These are phyloP conservation scores for Vicugna pacos DNA, from an alignment of 2,113 vertebrate genomes.

Conservation along the genomic window DNA sequence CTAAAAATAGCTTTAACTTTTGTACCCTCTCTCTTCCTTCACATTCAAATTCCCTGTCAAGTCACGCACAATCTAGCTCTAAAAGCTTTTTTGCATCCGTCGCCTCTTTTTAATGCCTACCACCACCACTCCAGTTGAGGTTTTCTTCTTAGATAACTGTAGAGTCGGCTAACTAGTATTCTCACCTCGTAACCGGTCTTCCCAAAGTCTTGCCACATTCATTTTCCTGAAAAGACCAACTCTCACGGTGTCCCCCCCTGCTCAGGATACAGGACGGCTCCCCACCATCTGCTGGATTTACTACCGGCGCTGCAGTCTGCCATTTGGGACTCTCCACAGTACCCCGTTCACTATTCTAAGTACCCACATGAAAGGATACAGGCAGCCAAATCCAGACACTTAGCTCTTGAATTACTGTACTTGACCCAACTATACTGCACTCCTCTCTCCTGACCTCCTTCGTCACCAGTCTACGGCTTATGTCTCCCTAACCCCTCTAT, in stretches of 20 bases:
- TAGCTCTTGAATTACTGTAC: neutral
- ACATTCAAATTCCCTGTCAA: slow-evolving; percentile 54
- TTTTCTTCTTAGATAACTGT: neutral
- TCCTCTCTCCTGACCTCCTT: neutral
- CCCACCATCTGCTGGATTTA: neutral
- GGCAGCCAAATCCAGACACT: neutral
- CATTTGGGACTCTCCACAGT: no score
- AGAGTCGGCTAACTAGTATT: neutral
- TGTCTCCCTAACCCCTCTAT: neutral
- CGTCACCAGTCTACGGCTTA: neutral
- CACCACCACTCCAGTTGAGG: neutral
- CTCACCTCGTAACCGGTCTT: neutral
- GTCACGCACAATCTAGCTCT: neutral
- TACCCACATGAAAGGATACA: neutral
- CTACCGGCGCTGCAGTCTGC: neutral
- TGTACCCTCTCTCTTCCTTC: neutral
- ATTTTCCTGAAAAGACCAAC: neutral
- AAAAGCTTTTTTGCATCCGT: neutral
- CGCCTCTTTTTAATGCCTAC: neutral
- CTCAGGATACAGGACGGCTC: neutral
- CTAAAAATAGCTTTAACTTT: slow-evolving; percentile 20
- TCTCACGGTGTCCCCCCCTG: neutral
- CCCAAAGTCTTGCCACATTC: neutral
- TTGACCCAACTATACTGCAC: neutral
- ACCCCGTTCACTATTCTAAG: neutral